Percentiles rank a stretch among this genome's conserved stretches.
phyloP scores from a whole-genome alignment of 2,113 vertebrate genomes.

The Mirza zaza region DNA sequence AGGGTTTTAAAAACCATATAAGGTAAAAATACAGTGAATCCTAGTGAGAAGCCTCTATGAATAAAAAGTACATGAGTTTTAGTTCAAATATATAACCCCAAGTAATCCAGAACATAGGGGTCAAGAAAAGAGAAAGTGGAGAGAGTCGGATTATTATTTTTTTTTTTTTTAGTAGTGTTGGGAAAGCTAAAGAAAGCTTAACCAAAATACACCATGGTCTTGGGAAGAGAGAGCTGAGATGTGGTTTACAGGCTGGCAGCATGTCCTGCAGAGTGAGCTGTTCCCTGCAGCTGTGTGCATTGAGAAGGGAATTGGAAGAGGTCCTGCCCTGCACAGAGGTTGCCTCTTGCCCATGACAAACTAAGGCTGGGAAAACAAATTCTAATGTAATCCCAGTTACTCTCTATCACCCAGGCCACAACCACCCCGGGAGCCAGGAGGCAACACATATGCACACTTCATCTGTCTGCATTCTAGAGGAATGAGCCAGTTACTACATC shows the following conservation, averaged over 20 bases:
- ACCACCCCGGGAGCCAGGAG: background rate
- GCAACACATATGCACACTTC: background rate
- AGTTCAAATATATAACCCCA: background rate
- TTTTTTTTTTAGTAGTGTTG: background rate
- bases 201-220: background rate
- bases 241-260: background rate
- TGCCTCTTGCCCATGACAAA: background rate
- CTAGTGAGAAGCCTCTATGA: background rate
- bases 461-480: background rate
- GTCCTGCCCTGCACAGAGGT: background rate
- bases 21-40: background rate
- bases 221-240: background rate
- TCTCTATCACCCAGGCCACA: background rate
- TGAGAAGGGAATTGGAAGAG: background rate
- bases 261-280: background rate
- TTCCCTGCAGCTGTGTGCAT: background rate
- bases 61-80: background rate
- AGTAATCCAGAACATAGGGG: background rate
- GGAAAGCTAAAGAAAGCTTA: background rate
- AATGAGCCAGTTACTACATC: background rate
- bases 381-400: background rate
- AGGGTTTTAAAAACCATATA: background rate
- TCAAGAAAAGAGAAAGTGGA: background rate
- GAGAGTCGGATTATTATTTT: background rate
- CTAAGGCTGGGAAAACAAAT: background rate